Conservation (phyloP, 2,888 invertebrate species). For the Smittia aterrima region DNA sequence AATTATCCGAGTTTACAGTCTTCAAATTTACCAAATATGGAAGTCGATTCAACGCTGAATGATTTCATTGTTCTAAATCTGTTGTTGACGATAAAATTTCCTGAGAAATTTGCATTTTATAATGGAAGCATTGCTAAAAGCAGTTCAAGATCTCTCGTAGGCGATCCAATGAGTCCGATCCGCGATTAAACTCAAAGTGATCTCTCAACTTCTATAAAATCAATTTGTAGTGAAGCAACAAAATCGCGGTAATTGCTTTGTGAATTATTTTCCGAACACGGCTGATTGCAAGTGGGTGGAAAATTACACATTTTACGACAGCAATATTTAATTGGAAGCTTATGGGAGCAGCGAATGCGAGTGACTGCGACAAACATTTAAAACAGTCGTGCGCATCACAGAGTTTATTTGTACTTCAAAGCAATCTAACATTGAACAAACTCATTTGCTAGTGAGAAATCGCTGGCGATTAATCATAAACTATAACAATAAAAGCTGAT, state of each 20-base stretch:
- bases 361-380: neutral
- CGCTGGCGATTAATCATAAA: neutral
- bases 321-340: neutral
- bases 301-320: constrained; percentile 10
- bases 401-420: neutral
- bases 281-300: neutral
- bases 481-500: neutral
- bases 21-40: constrained; percentile 7
- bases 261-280: neutral
- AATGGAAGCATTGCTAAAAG: neutral
- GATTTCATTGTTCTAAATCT: constrained; percentile 6
- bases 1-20: too few species aligned
- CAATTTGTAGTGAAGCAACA: neutral
- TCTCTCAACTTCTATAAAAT: neutral
- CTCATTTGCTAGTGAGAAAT: constrained; percentile 7
- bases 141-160: neutral
- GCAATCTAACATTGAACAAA: neutral
- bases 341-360: neutral
- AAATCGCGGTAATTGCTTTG: neutral
- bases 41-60: neutral
- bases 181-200: neutral
- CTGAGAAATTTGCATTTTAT: neutral
- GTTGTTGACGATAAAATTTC: neutral
- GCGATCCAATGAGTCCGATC: neutral
- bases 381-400: neutral